Evolutionary conservation across 2,113 vertebrate species (phyloP).

Genomic region (Oceanites oceanicus): DNA sequence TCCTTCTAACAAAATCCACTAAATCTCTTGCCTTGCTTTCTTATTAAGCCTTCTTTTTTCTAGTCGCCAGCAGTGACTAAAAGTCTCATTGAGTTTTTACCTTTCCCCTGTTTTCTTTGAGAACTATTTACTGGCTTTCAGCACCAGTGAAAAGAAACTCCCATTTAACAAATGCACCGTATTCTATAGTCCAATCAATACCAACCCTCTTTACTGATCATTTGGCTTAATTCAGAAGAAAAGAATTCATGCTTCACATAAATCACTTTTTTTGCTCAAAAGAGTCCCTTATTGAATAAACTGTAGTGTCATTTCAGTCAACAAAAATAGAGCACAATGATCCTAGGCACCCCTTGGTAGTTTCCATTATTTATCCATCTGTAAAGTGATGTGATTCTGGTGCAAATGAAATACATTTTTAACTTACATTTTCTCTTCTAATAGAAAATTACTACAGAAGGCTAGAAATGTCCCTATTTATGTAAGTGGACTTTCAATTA

Average conservation of each 20-base stretch:
- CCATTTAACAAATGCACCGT: slow-evolving; percentile 1
- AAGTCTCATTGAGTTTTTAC: slow-evolving; percentile 3
- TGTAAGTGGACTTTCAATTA: slow-evolving; percentile 36
- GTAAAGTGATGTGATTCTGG: slow-evolving; percentile 29
- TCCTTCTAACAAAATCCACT: background rate
- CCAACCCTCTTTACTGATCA: background rate
- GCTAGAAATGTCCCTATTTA: slow-evolving; percentile 25
- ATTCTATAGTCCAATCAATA: slow-evolving; percentile 41
- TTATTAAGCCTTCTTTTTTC: background rate
- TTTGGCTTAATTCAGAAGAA: slow-evolving; percentile 40
- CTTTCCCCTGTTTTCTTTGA: background rate
- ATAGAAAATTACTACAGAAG: slow-evolving; percentile 34
- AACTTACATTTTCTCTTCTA: slow-evolving; percentile 31
- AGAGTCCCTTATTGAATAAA: background rate
- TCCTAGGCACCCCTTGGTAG: background rate
- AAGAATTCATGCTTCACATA: slow-evolving; percentile 17
- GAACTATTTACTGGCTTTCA: background rate
- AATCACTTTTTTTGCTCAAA: slow-evolving; percentile 12
- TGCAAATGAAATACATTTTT: slow-evolving; percentile 29
- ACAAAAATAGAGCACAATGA: background rate
- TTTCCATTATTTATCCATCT: slow-evolving; percentile 38
- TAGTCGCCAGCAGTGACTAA: background rate
- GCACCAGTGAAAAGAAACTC: background rate
- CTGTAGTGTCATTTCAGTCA: slow-evolving; percentile 5
- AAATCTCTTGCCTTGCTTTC: background rate